These are phyloP conservation scores for Ailuropoda melanoleuca DNA, from an alignment of 2,113 vertebrate genomes.

Conservation along the genomic window DNA sequence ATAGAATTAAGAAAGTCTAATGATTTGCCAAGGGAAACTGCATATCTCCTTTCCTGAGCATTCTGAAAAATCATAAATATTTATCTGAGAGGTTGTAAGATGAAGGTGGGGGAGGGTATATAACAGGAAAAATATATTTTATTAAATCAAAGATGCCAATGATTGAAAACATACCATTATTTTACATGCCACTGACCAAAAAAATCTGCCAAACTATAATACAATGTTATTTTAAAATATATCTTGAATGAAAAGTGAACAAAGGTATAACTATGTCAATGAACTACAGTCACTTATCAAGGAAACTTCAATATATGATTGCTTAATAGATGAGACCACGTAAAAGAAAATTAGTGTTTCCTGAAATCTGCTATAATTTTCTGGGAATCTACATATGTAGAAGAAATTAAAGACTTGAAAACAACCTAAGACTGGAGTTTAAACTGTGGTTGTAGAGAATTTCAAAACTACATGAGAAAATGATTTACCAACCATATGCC, in stretches of 20 bases:
- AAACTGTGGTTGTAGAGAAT: neutral
- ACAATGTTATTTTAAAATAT: neutral
- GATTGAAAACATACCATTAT: neutral
- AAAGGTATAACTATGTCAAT: neutral
- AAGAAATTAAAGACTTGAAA: constrained; percentile 21
- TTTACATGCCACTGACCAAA: neutral
- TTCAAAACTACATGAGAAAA: neutral
- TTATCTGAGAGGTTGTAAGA: neutral
- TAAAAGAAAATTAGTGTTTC: neutral
- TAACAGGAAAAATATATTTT: neutral
- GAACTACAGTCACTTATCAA: neutral
- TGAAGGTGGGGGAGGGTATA: rapidly evolving
- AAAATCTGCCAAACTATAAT: neutral
- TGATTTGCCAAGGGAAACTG: neutral
- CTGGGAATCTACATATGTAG: neutral
- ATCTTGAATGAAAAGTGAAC: neutral
- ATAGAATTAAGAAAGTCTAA: neutral
- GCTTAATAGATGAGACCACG: neutral
- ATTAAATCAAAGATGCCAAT: neutral
- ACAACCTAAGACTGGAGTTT: neutral
- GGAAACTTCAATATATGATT: neutral
- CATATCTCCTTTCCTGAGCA: neutral
- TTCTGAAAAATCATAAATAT: neutral
- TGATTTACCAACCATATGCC: neutral
- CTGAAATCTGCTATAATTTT: neutral